Evolutionary conservation across 2,888 invertebrate genomes (phyloP), one percentile per base, ranked within the genome.

Genomic region (Tupiocoris notatus): DNA sequence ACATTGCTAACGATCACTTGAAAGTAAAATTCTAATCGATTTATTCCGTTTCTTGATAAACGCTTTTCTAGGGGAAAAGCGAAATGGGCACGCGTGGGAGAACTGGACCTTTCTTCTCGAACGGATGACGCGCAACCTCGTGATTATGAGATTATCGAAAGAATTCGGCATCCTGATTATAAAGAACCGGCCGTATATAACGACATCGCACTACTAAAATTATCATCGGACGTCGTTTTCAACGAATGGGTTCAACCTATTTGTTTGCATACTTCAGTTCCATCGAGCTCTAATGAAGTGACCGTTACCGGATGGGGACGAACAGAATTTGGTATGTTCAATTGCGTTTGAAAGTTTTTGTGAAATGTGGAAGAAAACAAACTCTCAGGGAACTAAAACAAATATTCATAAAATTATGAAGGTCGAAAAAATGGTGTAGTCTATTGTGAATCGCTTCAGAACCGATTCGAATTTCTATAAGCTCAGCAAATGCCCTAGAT

Each of bases 261-360:
- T 0, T 91, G 91, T 81, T 83, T 91, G 2, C 86, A 81, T 39
- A 54, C 56, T 1, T 18, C 12, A 1, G 12, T 61, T 58, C 9
- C 17, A 16, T n/a, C 21, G 56, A 17, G 1, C 0, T 65, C 75
- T 6, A 59, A 24, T 7, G 18, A 17, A 0, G 84, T 87, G 3
- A 88, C 88, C 1, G 90, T 88, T 0, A 87, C 87, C 39, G 91
- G 91, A 1, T 91, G 89, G 83, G 91, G 91, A 0, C 87, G 83
- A n/a, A 83, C 83, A 0, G 82, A 81, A 1, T 83, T 80, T 58
- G 83, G 84, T 61, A 17, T 18, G 59, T 59, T n/a, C n/a, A n/a
- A n/a, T n/a, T n/a, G n/a, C n/a, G n/a, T n/a, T n/a, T n/a, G n/a
- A n/a, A n/a, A n/a, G n/a, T n/a, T n/a, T n/a, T n/a, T n/a, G n/a